Evolutionary conservation across 1,140 invertebrate species (phyloP), one percentile per base, ranked within the genome.

Genomic region (Drosophila kurseongensis): DNA sequence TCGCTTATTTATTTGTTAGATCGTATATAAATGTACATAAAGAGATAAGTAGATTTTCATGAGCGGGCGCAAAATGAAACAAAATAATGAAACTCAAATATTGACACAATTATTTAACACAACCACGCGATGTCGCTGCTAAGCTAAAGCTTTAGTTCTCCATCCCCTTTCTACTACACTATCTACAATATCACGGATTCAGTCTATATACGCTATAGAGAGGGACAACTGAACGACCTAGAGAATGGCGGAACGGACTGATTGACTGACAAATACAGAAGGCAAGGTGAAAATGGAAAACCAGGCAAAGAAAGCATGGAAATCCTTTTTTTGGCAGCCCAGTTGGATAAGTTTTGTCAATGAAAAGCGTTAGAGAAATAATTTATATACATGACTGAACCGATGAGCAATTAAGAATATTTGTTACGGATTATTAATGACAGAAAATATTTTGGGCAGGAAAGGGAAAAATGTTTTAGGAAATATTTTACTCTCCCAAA

Each of bases 71-170:
- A 88, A 85, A 77, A 77, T 77, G 73, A 73, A 77, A 63, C 75
- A 78, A 71, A 71, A 77, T 78, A 78, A 78, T 79, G 76, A 65
- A 63, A 84, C 67, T 82, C 74, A 90, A 88, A 90, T 90, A 90
- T 90, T 90, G 86, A 78, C 86, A 81, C 71, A 90, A 86, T 90
- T 85, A 90, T 90, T 90, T 90, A 90, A 81, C 80, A 71, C 50
- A 76, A 74, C 75, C 81, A 90, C 85, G 85, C 85, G 81, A 90
- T 86, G 75, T 89, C 68, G 69, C 78, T 42, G 61, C 77, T 68
- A 62, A 60, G 52, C 48, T 41, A 35, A 52, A 66, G 54, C 73
- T 54, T 35, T 55, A 29, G 36, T 40, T 16, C 57, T 12, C 36
- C 52, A 56, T 74, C 10, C 59, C 45, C 8, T 7, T 66, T 10